Conservation (phyloP, 2,888 invertebrate species). For the Saturnia pavonia region DNA sequence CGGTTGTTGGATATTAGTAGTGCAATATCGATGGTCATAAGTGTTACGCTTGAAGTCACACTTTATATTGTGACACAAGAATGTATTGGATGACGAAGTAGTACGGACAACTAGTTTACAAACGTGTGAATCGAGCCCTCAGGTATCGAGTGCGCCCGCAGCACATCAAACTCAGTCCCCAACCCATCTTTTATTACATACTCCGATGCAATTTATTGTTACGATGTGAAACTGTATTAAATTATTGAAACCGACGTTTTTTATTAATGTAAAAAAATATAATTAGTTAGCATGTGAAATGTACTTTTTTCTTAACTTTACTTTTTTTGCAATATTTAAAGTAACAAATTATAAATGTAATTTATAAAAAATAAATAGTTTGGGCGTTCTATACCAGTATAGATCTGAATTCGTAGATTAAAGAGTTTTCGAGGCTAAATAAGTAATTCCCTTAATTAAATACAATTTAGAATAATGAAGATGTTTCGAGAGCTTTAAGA, state of each 20-base stretch:
- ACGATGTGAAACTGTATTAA: constrained; percentile 26
- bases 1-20: no score
- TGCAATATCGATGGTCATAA: not conserved
- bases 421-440: no score
- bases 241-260: not conserved
- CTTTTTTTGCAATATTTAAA: no score
- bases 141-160: constrained; percentile 66
- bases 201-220: constrained; percentile 38
- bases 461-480: no score
- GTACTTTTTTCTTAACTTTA: not conserved
- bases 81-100: constrained; percentile 39
- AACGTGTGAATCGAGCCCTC: constrained; percentile 32
- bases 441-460: no score
- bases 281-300: not conserved
- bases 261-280: not conserved
- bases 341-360: no score
- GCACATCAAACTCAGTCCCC: constrained; percentile 27
- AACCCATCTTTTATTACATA: constrained; percentile 45
- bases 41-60: constrained; percentile 22
- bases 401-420: no score
- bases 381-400: no score
- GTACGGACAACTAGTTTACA: constrained; percentile 40
- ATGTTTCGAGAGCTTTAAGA: no score
- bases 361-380: no score
- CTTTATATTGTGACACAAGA: constrained; percentile 29